Base-by-base conservation (phyloP, 2,797 vertebrate species). In the Helicolenus hilgendorfi region DNA sequence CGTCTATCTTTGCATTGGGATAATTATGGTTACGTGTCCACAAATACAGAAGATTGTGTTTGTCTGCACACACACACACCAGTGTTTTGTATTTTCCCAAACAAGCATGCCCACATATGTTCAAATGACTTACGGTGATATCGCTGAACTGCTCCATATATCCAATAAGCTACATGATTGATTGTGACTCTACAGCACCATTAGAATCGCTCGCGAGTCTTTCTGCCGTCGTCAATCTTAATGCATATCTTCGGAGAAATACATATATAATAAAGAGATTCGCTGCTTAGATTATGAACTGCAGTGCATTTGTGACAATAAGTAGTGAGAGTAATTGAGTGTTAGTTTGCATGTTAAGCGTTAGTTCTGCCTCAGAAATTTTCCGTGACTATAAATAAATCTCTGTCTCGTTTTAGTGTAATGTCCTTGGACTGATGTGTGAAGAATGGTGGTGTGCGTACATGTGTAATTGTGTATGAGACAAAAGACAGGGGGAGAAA, bases 371-470 rank as follows among this genome's bases (percentile, higher is more conserved):
- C 60, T 79, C 41, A 79, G 86, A 87, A 55, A 72, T 79, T 7
- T 77, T 81, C 59, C 22, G 78, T 2, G 29, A 72, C 71, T 83
- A 78, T 83, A 82, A 91, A 92, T 94, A 87, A 63, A 85, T 88
- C 70, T 78, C 69, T 29, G 71, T 62, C 68, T 87, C 29, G 13
- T 92, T 88, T 49, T 77, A 64, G 71, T 69, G 79, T 84, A 77
- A 86, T 73, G 79, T 82, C 82, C 85, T 76, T 83, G 84, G 80
- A 77, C 68, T 76, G 81, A 86, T 63, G 77, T 81, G 70, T 82
- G 77, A 87, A 81, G 79, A 86, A 67, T 80, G 41, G 72, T 4
- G 29, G 20, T 26, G 81, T 85, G 80, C 60, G 72, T 49, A 68
- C 55, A 62, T 90, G 72, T 75, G 35, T 70, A 53, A 38, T 35